Percentiles rank a stretch among this genome's conserved stretches.
phyloP scores from a whole-genome alignment of 2,113 vertebrate genomes.

The Peucedramus taeniatus region DNA sequence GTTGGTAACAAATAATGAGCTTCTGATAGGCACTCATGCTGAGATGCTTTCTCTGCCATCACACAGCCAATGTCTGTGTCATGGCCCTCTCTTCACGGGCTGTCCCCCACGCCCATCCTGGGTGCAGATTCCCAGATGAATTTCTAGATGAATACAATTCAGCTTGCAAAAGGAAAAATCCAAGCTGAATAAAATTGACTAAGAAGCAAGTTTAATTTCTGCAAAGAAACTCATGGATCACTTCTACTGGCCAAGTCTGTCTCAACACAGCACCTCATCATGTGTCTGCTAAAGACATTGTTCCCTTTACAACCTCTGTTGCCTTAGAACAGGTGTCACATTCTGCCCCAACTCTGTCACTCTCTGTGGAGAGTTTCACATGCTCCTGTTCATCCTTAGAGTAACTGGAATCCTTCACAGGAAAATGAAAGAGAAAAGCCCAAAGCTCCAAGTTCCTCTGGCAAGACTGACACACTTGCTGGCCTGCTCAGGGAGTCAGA shows the following conservation, averaged over 20 bases:
- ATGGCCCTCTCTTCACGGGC: neutral
- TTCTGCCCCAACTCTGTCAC: neutral
- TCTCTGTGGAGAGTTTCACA: neutral
- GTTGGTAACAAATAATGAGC: neutral
- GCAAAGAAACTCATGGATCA: neutral
- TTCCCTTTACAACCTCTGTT: neutral
- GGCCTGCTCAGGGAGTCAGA: neutral
- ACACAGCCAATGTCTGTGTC: neutral
- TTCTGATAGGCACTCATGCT: neutral
- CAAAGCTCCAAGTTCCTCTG: neutral
- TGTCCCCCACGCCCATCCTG: neutral
- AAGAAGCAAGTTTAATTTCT: neutral
- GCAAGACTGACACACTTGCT: neutral
- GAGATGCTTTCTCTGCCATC: neutral
- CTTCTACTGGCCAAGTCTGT: neutral
- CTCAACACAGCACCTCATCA: neutral
- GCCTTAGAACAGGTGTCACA: neutral
- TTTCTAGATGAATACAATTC: neutral
- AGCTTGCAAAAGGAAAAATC: neutral
- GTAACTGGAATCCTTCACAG: neutral
- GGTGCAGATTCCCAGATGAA: neutral
- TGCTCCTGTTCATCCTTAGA: neutral
- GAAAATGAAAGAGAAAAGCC: neutral
- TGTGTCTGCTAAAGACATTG: neutral
- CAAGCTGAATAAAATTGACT: neutral